Evolutionary conservation across 1,140 invertebrate genomes (phyloP).

Genomic region (Drosophila obscura): DNA sequence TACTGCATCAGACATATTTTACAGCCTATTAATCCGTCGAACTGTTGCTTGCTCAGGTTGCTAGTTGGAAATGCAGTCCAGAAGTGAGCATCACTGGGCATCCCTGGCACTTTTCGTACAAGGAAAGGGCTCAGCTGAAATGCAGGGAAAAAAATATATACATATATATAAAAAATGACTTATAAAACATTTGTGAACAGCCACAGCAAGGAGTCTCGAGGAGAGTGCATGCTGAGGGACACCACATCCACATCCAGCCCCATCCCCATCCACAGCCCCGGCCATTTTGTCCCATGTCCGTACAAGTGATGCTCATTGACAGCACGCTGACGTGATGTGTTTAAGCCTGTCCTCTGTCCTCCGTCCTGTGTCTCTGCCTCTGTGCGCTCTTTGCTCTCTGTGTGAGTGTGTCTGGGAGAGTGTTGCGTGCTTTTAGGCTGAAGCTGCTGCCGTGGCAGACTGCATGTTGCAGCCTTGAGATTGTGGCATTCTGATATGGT

Average conservation of each 20-base stretch:
- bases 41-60: no score
- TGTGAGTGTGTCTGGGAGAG: slow-evolving; percentile 13
- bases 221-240: neutral
- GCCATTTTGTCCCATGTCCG: slow-evolving; percentile 38
- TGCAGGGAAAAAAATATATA: slow-evolving; percentile 18
- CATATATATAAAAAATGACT: slow-evolving; percentile 47
- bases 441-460: slow-evolving; percentile 9
- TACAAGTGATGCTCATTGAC: slow-evolving; percentile 76
- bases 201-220: slow-evolving; percentile 19
- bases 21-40: neutral
- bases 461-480: slow-evolving; percentile 44
- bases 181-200: slow-evolving; percentile 62
- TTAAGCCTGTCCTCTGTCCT: slow-evolving; percentile 45
- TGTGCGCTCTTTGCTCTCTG: neutral
- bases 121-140: slow-evolving; percentile 32
- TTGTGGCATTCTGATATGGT: slow-evolving; percentile 46
- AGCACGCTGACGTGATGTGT: slow-evolving; percentile 75
- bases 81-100: slow-evolving; percentile 1
- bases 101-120: slow-evolving; percentile 41
- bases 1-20: no score
- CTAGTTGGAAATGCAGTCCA: no score
- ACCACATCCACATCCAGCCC: slow-evolving; percentile 3
- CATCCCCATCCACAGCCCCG: neutral
- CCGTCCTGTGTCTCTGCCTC: slow-evolving; percentile 5
- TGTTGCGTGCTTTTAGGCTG: slow-evolving; percentile 68